These are phyloP conservation scores for Polyommatus iphigenia DNA, from an alignment of 2,888 invertebrate genomes.

Conservation along the genomic window DNA sequence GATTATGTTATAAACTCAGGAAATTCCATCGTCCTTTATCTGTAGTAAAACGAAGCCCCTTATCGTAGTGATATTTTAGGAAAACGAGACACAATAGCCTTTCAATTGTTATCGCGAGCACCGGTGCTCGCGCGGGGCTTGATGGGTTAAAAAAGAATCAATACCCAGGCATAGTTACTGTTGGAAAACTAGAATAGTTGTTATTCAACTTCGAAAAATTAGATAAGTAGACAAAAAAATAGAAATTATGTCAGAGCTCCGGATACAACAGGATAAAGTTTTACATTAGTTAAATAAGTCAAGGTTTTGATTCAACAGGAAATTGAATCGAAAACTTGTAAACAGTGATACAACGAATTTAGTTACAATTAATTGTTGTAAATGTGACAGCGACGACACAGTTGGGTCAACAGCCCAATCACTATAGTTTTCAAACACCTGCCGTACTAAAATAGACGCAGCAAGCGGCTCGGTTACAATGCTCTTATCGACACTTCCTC, in stretches of 20 bases:
- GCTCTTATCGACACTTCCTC: background rate
- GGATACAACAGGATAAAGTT: background rate
- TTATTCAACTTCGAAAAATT: background rate
- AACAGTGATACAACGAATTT: background rate
- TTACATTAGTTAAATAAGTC: background rate
- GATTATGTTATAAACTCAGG: background rate
- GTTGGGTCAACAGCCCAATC: slow-evolving; percentile 48
- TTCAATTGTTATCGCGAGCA: too few species aligned
- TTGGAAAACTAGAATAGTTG: background rate
- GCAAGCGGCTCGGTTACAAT: slow-evolving; percentile 14
- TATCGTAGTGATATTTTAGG: background rate
- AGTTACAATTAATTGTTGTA: background rate
- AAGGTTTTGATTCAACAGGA: background rate
- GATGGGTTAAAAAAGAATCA: background rate
- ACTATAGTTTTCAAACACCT: slow-evolving; percentile 48
- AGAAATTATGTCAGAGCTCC: background rate
- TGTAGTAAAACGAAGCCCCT: background rate
- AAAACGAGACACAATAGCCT: too few species aligned
- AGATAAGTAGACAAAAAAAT: background rate
- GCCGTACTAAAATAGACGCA: slow-evolving; percentile 47
- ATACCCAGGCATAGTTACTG: background rate
- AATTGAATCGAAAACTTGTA: background rate
- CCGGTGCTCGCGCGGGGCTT: too few species aligned
- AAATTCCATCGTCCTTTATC: slow-evolving; percentile 1
- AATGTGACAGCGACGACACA: slow-evolving; percentile 38